A percentile compares a stretch with the other conserved stretches of the same genome.
These are phyloP conservation scores for Opisthocomus hoazin DNA, from an alignment of 2,113 vertebrate species.

Conservation along the genomic window DNA sequence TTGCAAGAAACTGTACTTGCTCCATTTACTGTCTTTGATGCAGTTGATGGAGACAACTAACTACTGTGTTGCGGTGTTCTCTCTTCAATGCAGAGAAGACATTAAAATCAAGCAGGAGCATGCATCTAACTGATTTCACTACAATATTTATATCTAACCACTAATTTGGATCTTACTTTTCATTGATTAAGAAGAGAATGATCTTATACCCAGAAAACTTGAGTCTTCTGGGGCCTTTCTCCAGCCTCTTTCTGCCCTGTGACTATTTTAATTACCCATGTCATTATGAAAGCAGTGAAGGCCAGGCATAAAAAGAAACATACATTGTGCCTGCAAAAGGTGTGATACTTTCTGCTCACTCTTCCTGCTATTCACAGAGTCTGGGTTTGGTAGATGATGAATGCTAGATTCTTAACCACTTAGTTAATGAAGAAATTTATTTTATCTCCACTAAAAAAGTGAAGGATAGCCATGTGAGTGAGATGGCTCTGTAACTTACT, in stretches of 20 bases:
- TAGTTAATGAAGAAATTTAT: not conserved
- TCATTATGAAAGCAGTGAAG: not conserved
- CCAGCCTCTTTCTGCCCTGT: not conserved
- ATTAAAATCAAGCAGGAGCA: not conserved
- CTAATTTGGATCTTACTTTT: not conserved
- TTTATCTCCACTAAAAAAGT: not conserved
- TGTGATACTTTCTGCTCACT: not conserved
- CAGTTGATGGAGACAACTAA: not conserved
- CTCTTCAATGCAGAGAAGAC: not conserved
- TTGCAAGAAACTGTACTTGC: not conserved
- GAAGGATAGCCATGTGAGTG: not conserved
- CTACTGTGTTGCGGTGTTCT: rapidly evolving
- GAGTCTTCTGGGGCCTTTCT: not conserved
- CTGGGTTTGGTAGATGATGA: not conserved
- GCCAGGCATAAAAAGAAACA: not conserved
- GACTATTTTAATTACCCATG: not conserved
- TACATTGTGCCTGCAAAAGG: not conserved
- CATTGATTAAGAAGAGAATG: not conserved
- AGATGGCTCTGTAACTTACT: not conserved
- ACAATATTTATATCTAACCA: not conserved
- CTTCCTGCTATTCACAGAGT: not conserved
- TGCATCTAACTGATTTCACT: not conserved
- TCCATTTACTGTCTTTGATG: not conserved
- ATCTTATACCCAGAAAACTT: not conserved
- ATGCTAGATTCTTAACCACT: not conserved